Conservation (phyloP, 2,113 vertebrate genomes). For the Ictalurus punctatus region DNA sequence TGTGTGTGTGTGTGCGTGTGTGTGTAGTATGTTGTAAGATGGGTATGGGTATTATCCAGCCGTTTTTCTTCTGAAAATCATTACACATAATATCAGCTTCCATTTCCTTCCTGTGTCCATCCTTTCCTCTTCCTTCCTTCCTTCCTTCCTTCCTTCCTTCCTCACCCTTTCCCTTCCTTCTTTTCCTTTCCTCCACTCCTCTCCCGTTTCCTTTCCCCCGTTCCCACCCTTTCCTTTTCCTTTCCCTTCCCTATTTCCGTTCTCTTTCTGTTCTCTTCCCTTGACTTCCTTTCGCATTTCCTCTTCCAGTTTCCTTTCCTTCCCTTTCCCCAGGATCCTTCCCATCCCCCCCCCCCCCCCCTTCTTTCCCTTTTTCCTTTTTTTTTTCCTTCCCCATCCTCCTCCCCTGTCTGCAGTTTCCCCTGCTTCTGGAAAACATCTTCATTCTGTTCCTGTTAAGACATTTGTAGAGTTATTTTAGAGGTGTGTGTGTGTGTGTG, state of each 20-base stretch:
- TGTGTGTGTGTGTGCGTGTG: background rate
- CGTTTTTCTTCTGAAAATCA: background rate
- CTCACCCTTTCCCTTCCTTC: background rate
- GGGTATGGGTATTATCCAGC: background rate
- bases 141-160: slow-evolving; percentile 49
- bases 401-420: background rate
- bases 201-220: slow-evolving; percentile 24
- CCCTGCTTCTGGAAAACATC: background rate
- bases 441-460: background rate
- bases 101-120: too few species aligned
- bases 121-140: background rate
- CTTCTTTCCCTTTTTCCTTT: background rate
- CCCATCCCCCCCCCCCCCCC: background rate
- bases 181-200: background rate
- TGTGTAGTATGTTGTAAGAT: background rate
- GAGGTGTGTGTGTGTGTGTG: slow-evolving; percentile 7
- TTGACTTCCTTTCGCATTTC: background rate
- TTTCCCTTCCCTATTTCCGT: background rate
- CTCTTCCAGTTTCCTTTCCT: background rate
- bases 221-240: background rate
- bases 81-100: background rate
- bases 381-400: background rate
- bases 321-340: background rate
- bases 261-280: background rate
- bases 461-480: background rate